phyloP scores from a whole-genome alignment of 2,797 vertebrate species.

The Neopelma chrysocephalum region DNA sequence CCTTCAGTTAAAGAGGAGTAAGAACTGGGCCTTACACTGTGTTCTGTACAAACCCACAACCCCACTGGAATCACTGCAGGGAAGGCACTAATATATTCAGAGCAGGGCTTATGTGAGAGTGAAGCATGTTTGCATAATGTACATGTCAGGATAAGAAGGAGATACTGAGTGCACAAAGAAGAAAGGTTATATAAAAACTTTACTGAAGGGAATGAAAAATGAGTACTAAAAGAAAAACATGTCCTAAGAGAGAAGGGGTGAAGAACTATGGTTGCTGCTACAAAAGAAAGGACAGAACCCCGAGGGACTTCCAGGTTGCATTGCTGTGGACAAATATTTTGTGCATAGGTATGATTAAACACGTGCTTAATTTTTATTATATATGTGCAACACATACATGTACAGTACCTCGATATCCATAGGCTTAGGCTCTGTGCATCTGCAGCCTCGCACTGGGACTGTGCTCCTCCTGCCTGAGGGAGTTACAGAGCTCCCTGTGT shows the following conservation, averaged over 20 bases:
- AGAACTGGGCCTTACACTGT: background rate
- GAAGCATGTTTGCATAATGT: background rate
- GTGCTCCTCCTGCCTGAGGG: background rate
- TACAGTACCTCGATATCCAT: accelerated
- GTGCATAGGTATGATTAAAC: background rate
- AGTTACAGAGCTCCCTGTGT: background rate
- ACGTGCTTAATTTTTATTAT: background rate
- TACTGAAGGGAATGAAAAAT: background rate
- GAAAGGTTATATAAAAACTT: background rate
- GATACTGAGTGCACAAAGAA: background rate
- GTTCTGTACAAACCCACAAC: background rate
- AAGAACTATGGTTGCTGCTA: background rate
- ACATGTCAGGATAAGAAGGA: background rate
- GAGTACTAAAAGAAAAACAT: background rate
- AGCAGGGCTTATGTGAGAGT: background rate
- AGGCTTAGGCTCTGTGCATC: background rate
- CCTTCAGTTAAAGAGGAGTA: background rate
- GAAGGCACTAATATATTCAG: background rate
- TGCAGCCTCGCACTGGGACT: background rate
- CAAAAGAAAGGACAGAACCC: background rate
- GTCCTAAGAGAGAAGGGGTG: background rate
- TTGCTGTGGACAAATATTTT: background rate
- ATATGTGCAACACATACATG: background rate
- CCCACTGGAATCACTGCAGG: background rate
- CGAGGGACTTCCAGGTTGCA: background rate